phyloP scores from a whole-genome alignment of 1,140 invertebrate genomes.

The Drosophila obscura region DNA sequence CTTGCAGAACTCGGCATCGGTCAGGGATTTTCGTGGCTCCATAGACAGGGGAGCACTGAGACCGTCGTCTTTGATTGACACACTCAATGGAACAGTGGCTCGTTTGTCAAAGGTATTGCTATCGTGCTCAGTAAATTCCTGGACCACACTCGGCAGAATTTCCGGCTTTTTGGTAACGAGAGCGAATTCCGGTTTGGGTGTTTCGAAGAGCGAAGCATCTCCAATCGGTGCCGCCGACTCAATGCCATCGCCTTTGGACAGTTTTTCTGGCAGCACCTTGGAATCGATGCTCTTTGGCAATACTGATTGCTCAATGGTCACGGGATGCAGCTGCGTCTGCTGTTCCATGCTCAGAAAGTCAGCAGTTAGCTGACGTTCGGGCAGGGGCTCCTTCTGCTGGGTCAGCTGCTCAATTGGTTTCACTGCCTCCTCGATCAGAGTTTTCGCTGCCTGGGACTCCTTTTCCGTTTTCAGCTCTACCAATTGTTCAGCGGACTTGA shows the following conservation, averaged over 20 bases:
- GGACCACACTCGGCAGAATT: conserved; percentile 18
- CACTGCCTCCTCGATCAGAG: too few species aligned
- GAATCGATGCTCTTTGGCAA: conserved; percentile 3
- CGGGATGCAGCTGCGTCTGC: conserved; percentile 51
- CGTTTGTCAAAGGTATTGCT: conserved; percentile 48
- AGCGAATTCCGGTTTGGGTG: conserved; percentile 60
- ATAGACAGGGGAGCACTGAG: conserved; percentile 56
- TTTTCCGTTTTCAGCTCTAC: background rate
- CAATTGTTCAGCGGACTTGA: conserved; percentile 23
- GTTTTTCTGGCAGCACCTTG: conserved; percentile 9
- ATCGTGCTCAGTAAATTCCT: conserved; percentile 27
- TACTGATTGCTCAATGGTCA: background rate
- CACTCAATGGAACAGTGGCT: conserved; percentile 49
- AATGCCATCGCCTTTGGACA: conserved; percentile 60
- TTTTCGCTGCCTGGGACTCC: too few species aligned
- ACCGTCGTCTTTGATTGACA: conserved; percentile 48
- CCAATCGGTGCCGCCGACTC: conserved; percentile 71
- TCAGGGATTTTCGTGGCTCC: conserved; percentile 79
- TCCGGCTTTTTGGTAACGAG: conserved; percentile 59
- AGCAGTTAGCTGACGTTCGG: conserved; percentile 62
- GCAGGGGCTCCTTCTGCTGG: conserved; percentile 22
- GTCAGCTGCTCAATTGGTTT: conserved; percentile 22
- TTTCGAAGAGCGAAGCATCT: conserved; percentile 46
- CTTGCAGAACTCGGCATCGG: conserved; percentile 83
- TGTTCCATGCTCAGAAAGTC: conserved; percentile 72